phyloP scores from a whole-genome alignment of 2,888 invertebrate species.

The Sclerodermus sp. region DNA sequence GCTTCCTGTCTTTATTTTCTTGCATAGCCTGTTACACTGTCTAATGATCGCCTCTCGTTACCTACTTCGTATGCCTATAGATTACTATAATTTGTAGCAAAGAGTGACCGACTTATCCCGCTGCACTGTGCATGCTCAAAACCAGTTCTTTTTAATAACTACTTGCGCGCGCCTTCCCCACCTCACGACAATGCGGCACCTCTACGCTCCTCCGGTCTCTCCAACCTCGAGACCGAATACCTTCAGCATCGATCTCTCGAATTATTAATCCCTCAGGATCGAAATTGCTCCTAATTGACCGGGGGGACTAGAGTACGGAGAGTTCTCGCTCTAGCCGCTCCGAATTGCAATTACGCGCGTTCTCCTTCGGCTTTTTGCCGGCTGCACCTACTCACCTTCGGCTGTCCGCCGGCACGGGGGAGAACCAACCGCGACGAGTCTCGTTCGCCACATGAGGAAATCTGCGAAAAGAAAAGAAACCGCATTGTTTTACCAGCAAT shows the following conservation, averaged over 20 bases:
- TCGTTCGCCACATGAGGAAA: slow-evolving; percentile 48
- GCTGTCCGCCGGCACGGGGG: slow-evolving; percentile 27
- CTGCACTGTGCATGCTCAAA: background rate
- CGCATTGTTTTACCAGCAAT: too few species aligned
- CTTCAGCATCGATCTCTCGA: too few species aligned
- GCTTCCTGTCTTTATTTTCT: slow-evolving; percentile 1
- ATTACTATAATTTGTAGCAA: slow-evolving; percentile 16
- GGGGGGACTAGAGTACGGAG: too few species aligned
- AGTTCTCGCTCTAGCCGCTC: too few species aligned
- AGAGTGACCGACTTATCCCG: slow-evolving; percentile 3
- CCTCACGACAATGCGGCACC: too few species aligned
- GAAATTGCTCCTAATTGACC: too few species aligned
- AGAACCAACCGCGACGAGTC: slow-evolving; percentile 35
- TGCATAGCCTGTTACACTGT: background rate
- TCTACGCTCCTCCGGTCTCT: too few species aligned
- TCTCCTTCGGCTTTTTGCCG: too few species aligned
- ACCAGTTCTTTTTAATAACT: background rate
- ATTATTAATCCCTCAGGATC: too few species aligned
- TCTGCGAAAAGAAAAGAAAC: slow-evolving; percentile 23
- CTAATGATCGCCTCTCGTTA: slow-evolving; percentile 8
- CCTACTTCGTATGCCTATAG: slow-evolving; percentile 5
- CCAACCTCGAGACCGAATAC: too few species aligned
- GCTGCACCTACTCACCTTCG: slow-evolving; percentile 40
- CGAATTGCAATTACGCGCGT: too few species aligned
- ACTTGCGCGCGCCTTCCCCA: too few species aligned